Evolutionary conservation across 2,888 invertebrate genomes (phyloP).

Genomic region (Archips crataeganus): DNA sequence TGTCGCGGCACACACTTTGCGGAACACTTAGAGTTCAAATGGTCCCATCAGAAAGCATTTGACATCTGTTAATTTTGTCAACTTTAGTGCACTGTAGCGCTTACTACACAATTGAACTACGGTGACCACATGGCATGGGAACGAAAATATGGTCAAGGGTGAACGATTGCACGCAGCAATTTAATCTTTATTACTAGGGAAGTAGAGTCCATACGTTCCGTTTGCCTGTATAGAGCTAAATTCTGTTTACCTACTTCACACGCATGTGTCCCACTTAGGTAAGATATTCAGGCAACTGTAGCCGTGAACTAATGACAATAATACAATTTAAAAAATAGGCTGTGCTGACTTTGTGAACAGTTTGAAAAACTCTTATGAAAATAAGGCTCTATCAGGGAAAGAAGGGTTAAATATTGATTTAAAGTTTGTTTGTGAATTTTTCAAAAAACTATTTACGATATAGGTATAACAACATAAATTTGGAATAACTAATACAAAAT

Average conservation of each 20-base stretch:
- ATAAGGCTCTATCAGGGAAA: too few species aligned
- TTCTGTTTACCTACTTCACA: conserved; percentile 33
- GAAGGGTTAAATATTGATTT: too few species aligned
- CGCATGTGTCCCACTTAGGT: conserved; percentile 21
- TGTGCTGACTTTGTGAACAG: too few species aligned
- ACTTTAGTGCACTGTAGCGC: neutral
- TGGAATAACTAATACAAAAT: too few species aligned
- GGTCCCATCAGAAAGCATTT: neutral
- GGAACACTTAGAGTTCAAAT: neutral
- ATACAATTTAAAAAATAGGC: too few species aligned
- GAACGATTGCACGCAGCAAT: neutral
- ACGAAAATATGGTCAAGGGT: conserved; percentile 38
- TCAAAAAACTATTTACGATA: too few species aligned
- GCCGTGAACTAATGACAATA: neutral
- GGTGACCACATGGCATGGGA: conserved; percentile 27
- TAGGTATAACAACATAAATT: too few species aligned
- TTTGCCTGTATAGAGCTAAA: conserved; percentile 18
- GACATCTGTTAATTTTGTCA: neutral
- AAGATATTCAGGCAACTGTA: conserved; percentile 3
- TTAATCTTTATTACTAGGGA: neutral
- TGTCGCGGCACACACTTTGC: too few species aligned
- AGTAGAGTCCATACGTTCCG: neutral
- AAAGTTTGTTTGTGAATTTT: too few species aligned
- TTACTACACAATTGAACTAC: conserved; percentile 17
- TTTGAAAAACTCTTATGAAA: too few species aligned